Percentiles rank a stretch among this genome's conserved stretches.
Conservation (phyloP, 2,888 invertebrate species). For the Polia nebulosa region DNA sequence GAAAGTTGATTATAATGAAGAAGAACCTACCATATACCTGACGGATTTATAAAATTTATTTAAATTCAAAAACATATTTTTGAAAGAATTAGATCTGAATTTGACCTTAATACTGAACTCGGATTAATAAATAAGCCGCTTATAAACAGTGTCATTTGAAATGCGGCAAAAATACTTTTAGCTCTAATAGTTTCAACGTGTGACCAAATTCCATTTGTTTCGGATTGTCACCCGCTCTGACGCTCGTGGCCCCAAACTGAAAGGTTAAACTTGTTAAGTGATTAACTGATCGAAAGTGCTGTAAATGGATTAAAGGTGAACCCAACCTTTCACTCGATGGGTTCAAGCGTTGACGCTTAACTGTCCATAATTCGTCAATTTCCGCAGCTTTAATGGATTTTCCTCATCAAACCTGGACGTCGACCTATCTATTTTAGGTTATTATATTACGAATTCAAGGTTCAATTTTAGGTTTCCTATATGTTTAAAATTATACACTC, state of each 20-base stretch:
- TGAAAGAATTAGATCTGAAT: background rate
- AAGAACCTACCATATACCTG: background rate
- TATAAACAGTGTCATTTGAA: constrained; percentile 24
- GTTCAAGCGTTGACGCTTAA: constrained; percentile 41
- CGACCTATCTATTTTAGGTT: background rate
- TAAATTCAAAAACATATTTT: background rate
- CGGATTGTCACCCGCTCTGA: constrained; percentile 33
- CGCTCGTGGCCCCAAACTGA: constrained; percentile 37
- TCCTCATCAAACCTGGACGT: constrained; percentile 2
- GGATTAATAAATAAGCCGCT: constrained; percentile 10
- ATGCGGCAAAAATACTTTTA: constrained; percentile 37
- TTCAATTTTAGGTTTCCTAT: background rate
- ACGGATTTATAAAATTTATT: background rate
- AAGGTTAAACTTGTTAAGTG: constrained; percentile 61
- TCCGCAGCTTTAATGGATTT: constrained; percentile 25
- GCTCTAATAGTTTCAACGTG: constrained; percentile 26
- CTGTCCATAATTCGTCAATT: constrained; percentile 31
- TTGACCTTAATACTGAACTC: background rate
- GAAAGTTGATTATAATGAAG: background rate
- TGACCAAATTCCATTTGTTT: constrained; percentile 51
- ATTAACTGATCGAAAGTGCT: constrained; percentile 60
- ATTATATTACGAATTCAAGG: background rate
- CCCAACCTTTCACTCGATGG: constrained; percentile 53
- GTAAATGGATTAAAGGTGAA: constrained; percentile 64
- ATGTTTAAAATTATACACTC: background rate